Percentiles rank a stretch among this genome's conserved stretches.
Evolutionary conservation across 2,888 invertebrate species (phyloP).

Genomic region (Dysmachus trigonus): DNA sequence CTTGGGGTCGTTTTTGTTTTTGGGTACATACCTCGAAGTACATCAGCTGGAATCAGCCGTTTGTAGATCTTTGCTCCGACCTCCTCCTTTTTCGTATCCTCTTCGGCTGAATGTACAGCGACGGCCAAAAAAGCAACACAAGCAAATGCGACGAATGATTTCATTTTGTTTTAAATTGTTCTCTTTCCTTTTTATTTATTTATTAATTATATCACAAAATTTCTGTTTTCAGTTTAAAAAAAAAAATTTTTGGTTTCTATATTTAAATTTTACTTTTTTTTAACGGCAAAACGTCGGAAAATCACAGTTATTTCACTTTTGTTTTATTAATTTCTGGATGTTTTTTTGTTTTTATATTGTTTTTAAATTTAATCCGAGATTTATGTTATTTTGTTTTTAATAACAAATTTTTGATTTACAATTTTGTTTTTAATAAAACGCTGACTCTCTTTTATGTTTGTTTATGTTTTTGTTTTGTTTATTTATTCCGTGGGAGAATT

Average conservation of each 20-base stretch:
- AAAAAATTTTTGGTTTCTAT: constrained; percentile 16
- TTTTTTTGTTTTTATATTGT: no score
- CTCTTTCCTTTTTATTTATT: constrained; percentile 19
- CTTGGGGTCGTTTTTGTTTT: neutral
- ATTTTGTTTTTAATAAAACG: no score
- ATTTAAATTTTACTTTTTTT: neutral
- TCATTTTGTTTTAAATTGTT: no score
- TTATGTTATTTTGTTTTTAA: neutral
- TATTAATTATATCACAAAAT: constrained; percentile 40
- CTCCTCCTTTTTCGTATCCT: constrained; percentile 59
- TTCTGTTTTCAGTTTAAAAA: constrained; percentile 27
- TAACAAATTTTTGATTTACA: no score
- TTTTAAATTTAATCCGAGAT: neutral
- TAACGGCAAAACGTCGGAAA: neutral
- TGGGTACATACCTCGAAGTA: constrained; percentile 81
- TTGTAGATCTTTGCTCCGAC: constrained; percentile 77
- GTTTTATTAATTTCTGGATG: neutral
- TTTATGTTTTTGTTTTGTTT: neutral
- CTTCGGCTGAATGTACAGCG: constrained; percentile 64
- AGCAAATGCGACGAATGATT: constrained; percentile 51
- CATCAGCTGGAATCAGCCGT: constrained; percentile 87
- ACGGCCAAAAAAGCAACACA: constrained; percentile 63
- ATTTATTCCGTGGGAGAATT: neutral
- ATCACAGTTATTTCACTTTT: constrained; percentile 20
- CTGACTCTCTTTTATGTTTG: neutral